Percentiles rank a stretch among this genome's conserved stretches.
Conservation (phyloP, 2,888 invertebrate species). For the Nephrotoma guestfalica region DNA sequence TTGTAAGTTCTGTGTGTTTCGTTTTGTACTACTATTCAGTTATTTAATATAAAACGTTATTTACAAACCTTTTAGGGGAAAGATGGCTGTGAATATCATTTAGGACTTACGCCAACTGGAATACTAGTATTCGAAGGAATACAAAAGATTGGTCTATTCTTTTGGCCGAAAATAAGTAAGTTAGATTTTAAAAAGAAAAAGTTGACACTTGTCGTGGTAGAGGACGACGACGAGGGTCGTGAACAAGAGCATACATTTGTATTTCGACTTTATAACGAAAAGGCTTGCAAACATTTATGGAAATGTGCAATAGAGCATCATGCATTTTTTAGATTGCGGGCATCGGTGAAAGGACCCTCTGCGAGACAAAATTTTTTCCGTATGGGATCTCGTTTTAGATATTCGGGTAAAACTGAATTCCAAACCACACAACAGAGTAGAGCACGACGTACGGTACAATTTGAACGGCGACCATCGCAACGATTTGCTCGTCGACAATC, state of each 20-base stretch:
- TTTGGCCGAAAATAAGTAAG: slow-evolving; percentile 98
- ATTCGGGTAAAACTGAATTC: slow-evolving; percentile 93
- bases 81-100: slow-evolving; percentile 89
- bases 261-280: slow-evolving; percentile 88
- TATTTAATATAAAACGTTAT: background rate
- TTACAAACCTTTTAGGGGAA: slow-evolving; percentile 48
- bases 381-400: slow-evolving; percentile 90
- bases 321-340: slow-evolving; percentile 90
- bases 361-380: slow-evolving; percentile 93
- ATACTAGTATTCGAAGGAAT: slow-evolving; percentile 94
- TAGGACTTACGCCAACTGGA: slow-evolving; percentile 96
- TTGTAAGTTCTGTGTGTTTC: slow-evolving; percentile 37
- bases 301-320: slow-evolving; percentile 99
- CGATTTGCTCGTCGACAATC: slow-evolving; percentile 87
- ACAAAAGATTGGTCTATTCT: slow-evolving; percentile 95
- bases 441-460: slow-evolving; percentile 84
- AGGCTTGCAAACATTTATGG: slow-evolving; percentile 99
- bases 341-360: slow-evolving; percentile 75
- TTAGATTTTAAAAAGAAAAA: slow-evolving; percentile 97
- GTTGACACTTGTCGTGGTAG: slow-evolving; percentile 90
- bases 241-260: slow-evolving; percentile 99
- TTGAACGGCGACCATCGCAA: slow-evolving; percentile 93
- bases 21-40: background rate
- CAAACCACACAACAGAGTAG: slow-evolving; percentile 87
- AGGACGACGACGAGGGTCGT: slow-evolving; percentile 92